Conservation (phyloP, 1,140 invertebrate species). For the Lasioglossum baleicum region DNA sequence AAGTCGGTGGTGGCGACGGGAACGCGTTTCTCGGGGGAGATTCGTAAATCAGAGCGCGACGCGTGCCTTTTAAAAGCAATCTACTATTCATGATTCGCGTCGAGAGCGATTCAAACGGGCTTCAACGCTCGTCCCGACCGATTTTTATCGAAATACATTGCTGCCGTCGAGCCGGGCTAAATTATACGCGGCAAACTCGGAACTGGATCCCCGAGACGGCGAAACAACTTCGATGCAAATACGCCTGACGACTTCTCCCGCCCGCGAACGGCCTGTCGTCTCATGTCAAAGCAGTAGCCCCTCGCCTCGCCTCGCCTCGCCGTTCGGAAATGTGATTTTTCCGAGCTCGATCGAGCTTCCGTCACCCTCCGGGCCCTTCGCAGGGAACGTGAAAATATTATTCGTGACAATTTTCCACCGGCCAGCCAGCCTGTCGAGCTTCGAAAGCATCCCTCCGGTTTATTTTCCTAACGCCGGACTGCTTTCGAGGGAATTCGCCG, state of each 20-base stretch:
- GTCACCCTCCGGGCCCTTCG: background rate
- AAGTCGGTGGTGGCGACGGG: too few relatives aligned
- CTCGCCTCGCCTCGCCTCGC: background rate
- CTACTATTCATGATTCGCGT: background rate
- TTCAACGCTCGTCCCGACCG: too few relatives aligned
- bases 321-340: constrained; percentile 28
- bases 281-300: background rate
- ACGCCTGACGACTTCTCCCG: background rate
- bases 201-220: background rate
- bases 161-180: background rate
- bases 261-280: background rate
- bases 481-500: background rate
- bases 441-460: background rate
- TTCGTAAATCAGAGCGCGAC: background rate
- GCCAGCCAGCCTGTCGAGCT: background rate
- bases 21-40: background rate
- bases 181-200: background rate
- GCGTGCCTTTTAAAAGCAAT: background rate
- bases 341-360: constrained; percentile 5
- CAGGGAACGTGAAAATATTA: constrained; percentile 28
- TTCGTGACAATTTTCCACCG: background rate
- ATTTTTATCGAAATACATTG: background rate
- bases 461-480: background rate
- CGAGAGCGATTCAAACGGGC: background rate
- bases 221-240: constrained; percentile 24